Conservation (phyloP, 2,113 vertebrate genomes). For the Amazona guildingii region DNA sequence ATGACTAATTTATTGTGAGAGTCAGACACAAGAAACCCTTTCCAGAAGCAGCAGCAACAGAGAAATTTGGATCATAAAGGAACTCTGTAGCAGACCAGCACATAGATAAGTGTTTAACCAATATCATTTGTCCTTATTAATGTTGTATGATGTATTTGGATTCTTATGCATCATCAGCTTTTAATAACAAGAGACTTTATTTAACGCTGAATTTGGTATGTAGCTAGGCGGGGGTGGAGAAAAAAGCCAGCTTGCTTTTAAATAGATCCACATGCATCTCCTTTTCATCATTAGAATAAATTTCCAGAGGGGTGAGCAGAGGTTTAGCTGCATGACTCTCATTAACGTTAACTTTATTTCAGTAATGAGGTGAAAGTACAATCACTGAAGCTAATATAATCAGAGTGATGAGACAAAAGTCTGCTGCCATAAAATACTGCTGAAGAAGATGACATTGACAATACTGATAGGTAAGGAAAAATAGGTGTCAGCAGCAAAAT, state of each 20-base stretch:
- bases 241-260: slow-evolving; percentile 10
- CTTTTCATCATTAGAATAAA: slow-evolving; percentile 70
- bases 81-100: not conserved
- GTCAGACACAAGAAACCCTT: not conserved
- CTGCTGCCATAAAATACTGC: slow-evolving; percentile 22
- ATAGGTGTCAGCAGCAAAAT: not conserved
- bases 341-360: slow-evolving; percentile 78
- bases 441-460: slow-evolving; percentile 39
- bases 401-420: slow-evolving; percentile 66
- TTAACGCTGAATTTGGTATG: not conserved
- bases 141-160: not conserved
- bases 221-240: not conserved
- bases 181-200: not conserved
- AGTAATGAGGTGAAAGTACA: slow-evolving; percentile 75
- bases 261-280: slow-evolving; percentile 68
- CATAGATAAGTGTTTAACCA: not conserved
- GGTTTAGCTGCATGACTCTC: slow-evolving; percentile 74
- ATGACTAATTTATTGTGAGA: not conserved
- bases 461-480: slow-evolving; percentile 8
- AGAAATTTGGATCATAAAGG: not conserved
- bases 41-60: not conserved
- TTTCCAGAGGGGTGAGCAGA: slow-evolving; percentile 68
- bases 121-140: not conserved
- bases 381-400: slow-evolving; percentile 73
- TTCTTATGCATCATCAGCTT: not conserved